phyloP scores from a whole-genome alignment of 1,140 invertebrate species.

The Tetramorium simillimum region DNA sequence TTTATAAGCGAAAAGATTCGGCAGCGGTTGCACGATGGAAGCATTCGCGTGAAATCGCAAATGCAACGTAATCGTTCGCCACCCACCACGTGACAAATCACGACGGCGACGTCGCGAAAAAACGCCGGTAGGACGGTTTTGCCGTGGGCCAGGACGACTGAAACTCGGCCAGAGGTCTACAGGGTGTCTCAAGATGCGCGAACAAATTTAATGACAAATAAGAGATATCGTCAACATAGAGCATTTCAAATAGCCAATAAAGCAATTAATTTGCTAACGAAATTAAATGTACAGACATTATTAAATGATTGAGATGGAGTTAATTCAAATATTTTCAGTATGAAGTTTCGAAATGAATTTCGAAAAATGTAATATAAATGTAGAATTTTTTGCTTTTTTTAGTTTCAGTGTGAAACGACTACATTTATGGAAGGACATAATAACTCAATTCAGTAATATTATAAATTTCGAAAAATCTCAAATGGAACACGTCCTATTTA shows the following conservation, averaged over 20 bases:
- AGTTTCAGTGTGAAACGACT: not conserved
- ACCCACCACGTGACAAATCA: conserved; percentile 85
- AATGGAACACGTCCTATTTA: not conserved
- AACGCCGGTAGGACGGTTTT: conserved; percentile 75
- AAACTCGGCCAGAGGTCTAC: conserved; percentile 57
- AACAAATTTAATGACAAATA: not conserved
- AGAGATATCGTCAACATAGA: not conserved
- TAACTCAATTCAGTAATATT: not conserved
- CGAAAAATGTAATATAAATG: not conserved
- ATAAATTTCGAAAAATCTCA: not conserved
- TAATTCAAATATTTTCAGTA: not conserved
- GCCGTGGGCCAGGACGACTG: conserved; percentile 67
- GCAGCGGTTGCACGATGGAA: conserved; percentile 28
- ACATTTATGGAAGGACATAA: not conserved
- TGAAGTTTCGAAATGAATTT: not conserved
- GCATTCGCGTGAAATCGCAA: conserved; percentile 83
- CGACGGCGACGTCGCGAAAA: conserved; percentile 76
- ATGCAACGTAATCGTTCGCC: conserved; percentile 83
- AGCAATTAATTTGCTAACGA: not conserved
- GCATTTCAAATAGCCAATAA: not conserved
- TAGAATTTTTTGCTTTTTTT: not conserved
- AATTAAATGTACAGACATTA: not conserved
- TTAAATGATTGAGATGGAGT: not conserved
- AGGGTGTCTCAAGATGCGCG: not conserved
- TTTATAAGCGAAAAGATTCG: conserved; percentile 35